Conservation (phyloP, 2,113 vertebrate genomes). For the Axis porcinus region DNA sequence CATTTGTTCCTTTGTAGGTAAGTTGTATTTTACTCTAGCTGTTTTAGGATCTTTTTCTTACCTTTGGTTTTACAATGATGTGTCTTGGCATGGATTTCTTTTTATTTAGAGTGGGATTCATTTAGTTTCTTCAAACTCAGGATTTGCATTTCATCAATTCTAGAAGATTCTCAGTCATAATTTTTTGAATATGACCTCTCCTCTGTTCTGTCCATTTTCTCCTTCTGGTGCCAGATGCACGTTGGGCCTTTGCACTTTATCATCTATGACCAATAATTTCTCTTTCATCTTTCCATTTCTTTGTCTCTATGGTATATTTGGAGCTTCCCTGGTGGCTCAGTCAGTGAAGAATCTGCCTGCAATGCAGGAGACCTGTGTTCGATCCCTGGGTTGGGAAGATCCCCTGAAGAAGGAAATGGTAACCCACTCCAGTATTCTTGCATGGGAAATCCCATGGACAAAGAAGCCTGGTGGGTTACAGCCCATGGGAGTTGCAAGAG, state of each 20-base stretch:
- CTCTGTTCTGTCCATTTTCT: background rate
- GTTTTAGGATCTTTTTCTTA: background rate
- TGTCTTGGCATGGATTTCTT: background rate
- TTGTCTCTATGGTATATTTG: background rate
- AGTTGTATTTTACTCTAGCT: background rate
- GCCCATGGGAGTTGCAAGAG: background rate
- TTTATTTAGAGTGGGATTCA: background rate
- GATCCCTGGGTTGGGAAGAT: background rate
- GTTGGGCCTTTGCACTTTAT: background rate
- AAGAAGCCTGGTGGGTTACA: background rate
- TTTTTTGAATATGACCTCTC: background rate
- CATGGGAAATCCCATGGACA: background rate
- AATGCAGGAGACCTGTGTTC: background rate
- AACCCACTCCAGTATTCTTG: background rate
- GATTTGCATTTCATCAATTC: background rate
- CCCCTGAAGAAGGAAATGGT: background rate
- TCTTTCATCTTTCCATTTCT: background rate
- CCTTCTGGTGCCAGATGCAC: background rate
- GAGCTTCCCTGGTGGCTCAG: background rate
- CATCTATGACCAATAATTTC: background rate
- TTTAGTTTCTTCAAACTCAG: conserved; percentile 7
- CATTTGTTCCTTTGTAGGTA: background rate
- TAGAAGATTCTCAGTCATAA: background rate
- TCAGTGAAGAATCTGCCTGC: background rate
- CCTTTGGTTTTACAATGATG: background rate